Percentiles rank a stretch among this genome's conserved stretches.
Conservation (phyloP, 1,140 invertebrate species). For the Delia radicum region DNA sequence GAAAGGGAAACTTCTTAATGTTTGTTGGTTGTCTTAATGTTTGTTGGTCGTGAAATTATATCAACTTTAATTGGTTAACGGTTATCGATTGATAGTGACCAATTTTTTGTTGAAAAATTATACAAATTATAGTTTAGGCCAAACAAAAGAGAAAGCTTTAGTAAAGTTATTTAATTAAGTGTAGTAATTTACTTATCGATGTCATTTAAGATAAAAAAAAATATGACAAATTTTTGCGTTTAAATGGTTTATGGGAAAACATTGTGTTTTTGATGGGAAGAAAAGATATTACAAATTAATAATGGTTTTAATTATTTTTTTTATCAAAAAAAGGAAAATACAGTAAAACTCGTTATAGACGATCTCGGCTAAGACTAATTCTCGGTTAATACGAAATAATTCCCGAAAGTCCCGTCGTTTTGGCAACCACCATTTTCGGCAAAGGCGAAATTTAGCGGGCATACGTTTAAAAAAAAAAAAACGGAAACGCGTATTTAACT, state of each 20-base stretch:
- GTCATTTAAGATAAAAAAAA: neutral
- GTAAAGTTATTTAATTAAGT: neutral
- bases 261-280: neutral
- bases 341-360: too few relatives aligned
- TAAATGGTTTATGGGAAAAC: neutral
- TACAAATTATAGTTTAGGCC: neutral
- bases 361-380: too few relatives aligned
- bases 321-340: too few relatives aligned
- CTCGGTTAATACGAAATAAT: too few relatives aligned
- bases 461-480: too few relatives aligned
- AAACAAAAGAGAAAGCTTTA: neutral
- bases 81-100: neutral
- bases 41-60: neutral
- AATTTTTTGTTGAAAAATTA: neutral
- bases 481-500: too few relatives aligned
- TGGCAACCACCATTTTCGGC: too few relatives aligned
- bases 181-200: neutral
- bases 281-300: too few relatives aligned
- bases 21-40: neutral
- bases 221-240: neutral
- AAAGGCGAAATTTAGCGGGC: too few relatives aligned
- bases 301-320: too few relatives aligned
- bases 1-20: neutral
- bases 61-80: neutral
- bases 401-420: too few relatives aligned